Base-by-base conservation (phyloP, 2,797 vertebrate species). In the Enteromius radiatus region DNA sequence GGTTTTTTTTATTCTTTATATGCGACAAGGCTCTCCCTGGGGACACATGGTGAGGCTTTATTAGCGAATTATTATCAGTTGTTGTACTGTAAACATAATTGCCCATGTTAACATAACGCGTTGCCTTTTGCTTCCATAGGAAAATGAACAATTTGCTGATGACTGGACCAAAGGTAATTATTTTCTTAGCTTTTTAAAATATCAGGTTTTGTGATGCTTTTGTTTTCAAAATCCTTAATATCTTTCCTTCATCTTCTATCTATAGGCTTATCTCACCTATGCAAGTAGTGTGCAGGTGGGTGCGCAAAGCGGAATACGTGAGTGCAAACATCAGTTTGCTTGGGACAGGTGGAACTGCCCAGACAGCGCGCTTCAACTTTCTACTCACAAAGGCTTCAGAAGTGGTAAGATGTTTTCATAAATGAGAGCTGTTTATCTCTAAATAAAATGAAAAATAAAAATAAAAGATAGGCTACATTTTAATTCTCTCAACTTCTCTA, bases 281-380 rank as follows among this genome's bases (percentile, higher is more conserved):
- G 94, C 97, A 23, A 91, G 94, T 78, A 99, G 97, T 0, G 97
- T 99, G 85, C 96, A 97, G 1, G 89, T 93, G 8, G 98, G 98
- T 14, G 97, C 97, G 0, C 96, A 97, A 82, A 95, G 91, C 33
- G 98, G 97, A 43, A 97, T 99, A 19, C 95, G 97, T 11, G 98
- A 99, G 77, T 99, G 98, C 82, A 99, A 98, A 90, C 94, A 96
- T 84, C 98, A 99, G 91, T 99, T 99, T 28, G 93, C 95, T 1
- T 97, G 95, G 97, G 96, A 98, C 89, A 96, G 95, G 89, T 99
- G 98, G 98, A 99, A 98, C 90, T 99, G 98, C 85, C 98, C 98
- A 0, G 97, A 98, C 88, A 98, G 92, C 4, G 95, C 96, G 0
- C 52, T 63, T 26, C 97, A 98, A 82, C 94, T 96, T 61, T 95